Conservation (phyloP, 2,888 invertebrate genomes). For the Athalia rosae region DNA sequence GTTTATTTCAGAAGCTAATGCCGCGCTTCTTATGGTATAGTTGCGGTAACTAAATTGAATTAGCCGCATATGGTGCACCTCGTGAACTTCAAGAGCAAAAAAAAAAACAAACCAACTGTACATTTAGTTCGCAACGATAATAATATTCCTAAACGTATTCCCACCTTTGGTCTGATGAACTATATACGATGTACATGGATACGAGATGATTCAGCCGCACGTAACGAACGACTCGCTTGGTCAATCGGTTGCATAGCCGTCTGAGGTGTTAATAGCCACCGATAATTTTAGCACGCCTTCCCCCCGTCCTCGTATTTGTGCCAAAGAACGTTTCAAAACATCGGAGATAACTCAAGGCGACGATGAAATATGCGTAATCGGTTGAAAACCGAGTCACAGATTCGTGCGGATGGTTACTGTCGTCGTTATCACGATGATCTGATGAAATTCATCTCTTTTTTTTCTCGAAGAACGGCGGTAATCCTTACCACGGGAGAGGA, state of each 20-base stretch:
- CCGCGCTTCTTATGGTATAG: neutral
- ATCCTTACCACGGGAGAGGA: conserved; percentile 65
- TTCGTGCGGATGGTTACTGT: too few species aligned
- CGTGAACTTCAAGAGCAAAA: too few species aligned
- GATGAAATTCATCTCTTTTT: conserved; percentile 16
- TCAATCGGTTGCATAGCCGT: neutral
- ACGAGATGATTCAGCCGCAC: neutral
- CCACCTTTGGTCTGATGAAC: too few species aligned
- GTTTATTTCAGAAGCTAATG: conserved; percentile 2
- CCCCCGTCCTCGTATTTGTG: neutral
- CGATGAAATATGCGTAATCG: neutral
- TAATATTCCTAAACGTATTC: too few species aligned
- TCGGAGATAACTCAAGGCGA: neutral
- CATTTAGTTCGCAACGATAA: too few species aligned
- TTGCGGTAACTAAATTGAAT: too few species aligned
- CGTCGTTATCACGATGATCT: too few species aligned
- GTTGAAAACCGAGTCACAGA: neutral
- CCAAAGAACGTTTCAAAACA: neutral
- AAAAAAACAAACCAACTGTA: too few species aligned
- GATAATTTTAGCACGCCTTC: conserved; percentile 15
- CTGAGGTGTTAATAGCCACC: conserved; percentile 21
- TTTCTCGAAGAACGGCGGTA: conserved; percentile 61
- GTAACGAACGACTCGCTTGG: neutral
- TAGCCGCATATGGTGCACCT: too few species aligned
- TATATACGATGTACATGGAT: neutral